Evolutionary conservation across 2,888 invertebrate species (phyloP), one percentile per base, ranked within the genome.

Genomic region (Aproaerema taeniolella): DNA sequence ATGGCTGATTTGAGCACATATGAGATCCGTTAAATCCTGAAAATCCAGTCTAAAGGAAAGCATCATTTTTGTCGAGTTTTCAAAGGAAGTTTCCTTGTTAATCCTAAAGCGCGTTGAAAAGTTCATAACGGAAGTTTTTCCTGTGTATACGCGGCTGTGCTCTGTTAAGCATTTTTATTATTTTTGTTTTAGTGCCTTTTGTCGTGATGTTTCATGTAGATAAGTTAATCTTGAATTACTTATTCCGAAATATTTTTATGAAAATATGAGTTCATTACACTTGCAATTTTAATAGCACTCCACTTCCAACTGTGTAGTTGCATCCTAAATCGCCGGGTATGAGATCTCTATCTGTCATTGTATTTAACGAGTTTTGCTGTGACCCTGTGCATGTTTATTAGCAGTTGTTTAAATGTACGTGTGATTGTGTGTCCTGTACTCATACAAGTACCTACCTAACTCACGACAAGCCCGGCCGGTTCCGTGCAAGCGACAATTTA

Each of bases 401-500:
- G 82, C 82, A 85, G 83, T 85, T 85, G 85, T 83, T 82, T 77
- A 74, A 78, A 80, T 81, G 78, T 82, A 80, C 75, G 79, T 79
- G 77, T 79, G 72, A 80, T 77, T 79, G 79, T 82, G 75, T 73
- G 72, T 61, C 53, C 66, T 66, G 61, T 63, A 66, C 70, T 69
- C 66, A 65, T 82, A 79, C n/a, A n/a, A n/a, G n/a, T n/a, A n/a
- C n/a, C n/a, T n/a, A n/a, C 78, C 79, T 79, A 79, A 67, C 78
- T 78, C 81, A 82, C 85, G 83, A 82, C 83, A 76, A 71, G 80
- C 78, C 65, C 50, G 73, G 81, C 78, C 76, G 81, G 81, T 82
- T 83, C 72, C 83, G 74, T 83, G 83, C 83, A 72, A 78, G 76
- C 81, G 83, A 85, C 83, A 83, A 83, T 85, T 85, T 83, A 82